phyloP scores from a whole-genome alignment of 2,113 vertebrate genomes.

The Oreotrochilus melanogaster region DNA sequence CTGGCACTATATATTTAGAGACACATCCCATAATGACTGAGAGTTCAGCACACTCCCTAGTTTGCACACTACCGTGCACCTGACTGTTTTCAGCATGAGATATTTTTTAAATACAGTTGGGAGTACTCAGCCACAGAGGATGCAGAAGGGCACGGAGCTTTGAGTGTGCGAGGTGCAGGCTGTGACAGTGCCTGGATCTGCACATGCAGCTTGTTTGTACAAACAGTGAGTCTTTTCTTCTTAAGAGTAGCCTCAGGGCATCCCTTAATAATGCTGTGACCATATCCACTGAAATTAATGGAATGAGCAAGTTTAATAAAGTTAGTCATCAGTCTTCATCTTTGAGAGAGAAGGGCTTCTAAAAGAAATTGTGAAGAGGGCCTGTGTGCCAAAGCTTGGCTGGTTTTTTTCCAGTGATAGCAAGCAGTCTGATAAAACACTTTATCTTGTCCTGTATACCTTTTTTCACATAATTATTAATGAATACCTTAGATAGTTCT shows the following conservation, averaged over 20 bases:
- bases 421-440: neutral
- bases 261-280: neutral
- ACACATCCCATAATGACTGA: neutral
- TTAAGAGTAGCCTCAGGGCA: neutral
- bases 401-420: neutral
- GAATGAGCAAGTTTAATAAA: neutral
- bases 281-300: neutral
- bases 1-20: neutral
- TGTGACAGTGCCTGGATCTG: neutral
- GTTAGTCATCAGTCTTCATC: neutral
- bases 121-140: neutral
- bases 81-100: neutral
- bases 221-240: neutral
- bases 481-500: neutral
- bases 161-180: neutral
- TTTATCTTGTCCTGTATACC: neutral
- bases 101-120: neutral
- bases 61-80: neutral
- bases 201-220: neutral
- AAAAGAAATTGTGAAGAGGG: neutral
- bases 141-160: accelerated
- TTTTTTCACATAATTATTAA: neutral
- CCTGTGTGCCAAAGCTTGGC: neutral
- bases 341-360: neutral
- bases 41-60: neutral